phyloP scores from a whole-genome alignment of 2,113 vertebrate species.

The Hydropotes inermis region DNA sequence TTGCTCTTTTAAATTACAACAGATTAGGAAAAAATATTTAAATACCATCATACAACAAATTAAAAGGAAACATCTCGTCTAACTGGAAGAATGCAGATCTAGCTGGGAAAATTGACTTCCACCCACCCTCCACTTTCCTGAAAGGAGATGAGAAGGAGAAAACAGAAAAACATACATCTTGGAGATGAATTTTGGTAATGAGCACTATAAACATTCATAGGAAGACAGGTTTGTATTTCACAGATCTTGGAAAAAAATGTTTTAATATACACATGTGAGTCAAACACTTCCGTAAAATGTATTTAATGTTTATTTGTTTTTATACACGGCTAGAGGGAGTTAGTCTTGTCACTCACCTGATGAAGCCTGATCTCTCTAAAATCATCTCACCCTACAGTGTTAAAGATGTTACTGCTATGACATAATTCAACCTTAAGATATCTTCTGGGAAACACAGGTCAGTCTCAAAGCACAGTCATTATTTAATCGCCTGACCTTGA shows the following conservation, averaged over 20 bases:
- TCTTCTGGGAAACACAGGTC: not conserved
- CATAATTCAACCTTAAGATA: slow-evolving; percentile 42
- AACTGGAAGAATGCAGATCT: slow-evolving; percentile 14
- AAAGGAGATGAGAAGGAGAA: slow-evolving; percentile 43
- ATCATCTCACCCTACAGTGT: not conserved
- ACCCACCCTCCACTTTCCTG: not conserved
- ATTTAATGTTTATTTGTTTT: slow-evolving; percentile 29
- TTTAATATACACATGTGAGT: not conserved
- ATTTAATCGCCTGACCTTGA: not conserved
- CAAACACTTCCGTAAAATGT: slow-evolving; percentile 9
- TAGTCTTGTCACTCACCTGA: not conserved
- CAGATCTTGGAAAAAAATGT: not conserved
- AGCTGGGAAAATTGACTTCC: slow-evolving; percentile 36
- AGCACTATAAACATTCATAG: not conserved
- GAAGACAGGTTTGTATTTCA: not conserved
- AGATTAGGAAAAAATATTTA: slow-evolving; percentile 2
- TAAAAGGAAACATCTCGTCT: slow-evolving; percentile 37
- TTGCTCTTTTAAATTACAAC: slow-evolving; percentile 43
- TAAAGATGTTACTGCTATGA: not conserved
- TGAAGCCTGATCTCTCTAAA: slow-evolving; percentile 29
- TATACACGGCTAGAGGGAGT: not conserved
- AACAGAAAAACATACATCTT: not conserved
- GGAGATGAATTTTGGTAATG: slow-evolving; percentile 41
- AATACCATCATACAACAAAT: slow-evolving; percentile 16
- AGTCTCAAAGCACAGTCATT: slow-evolving; percentile 11